Conservation (phyloP, 2,113 vertebrate genomes). For the Clarias magur region DNA sequence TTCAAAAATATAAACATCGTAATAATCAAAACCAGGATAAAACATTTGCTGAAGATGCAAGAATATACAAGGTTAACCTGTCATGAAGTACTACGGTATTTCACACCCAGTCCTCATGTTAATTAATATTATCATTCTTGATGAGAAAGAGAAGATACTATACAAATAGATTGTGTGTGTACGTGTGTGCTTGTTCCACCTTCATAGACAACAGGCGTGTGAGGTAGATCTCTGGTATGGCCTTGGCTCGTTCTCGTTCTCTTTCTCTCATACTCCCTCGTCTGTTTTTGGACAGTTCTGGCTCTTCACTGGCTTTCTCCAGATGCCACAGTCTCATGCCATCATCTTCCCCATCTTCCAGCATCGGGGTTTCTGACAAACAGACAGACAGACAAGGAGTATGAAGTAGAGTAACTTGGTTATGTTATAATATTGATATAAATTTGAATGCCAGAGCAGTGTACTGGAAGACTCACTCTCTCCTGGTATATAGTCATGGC, state of each 20-base stretch:
- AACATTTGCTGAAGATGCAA: not conserved
- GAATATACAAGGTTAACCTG: not conserved
- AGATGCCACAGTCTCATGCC: constrained; percentile 94
- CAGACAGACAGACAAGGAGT: not conserved
- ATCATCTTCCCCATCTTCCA: constrained; percentile 94
- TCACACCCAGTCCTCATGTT: not conserved
- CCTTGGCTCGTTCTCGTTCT: constrained; percentile 86
- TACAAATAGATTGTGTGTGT: not conserved
- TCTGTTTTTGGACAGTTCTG: constrained; percentile 90
- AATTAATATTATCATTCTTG: not conserved
- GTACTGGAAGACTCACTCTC: constrained; percentile 84
- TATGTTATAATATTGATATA: not conserved
- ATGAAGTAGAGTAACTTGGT: not conserved
- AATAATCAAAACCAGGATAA: not conserved
- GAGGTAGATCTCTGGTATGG: constrained; percentile 96
- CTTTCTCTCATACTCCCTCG: constrained; percentile 89
- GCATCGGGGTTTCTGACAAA: constrained; percentile 89
- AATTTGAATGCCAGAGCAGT: not conserved
- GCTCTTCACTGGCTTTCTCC: constrained; percentile 94
- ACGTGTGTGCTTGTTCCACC: constrained; percentile 57
- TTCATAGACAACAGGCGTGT: constrained; percentile 98
- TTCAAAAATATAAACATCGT: not conserved
- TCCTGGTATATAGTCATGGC: constrained; percentile 94
- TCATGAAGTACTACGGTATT: not conserved
- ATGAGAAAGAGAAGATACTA: not conserved